phyloP scores from a whole-genome alignment of 1,140 invertebrate genomes.

The Anastrepha ludens region DNA sequence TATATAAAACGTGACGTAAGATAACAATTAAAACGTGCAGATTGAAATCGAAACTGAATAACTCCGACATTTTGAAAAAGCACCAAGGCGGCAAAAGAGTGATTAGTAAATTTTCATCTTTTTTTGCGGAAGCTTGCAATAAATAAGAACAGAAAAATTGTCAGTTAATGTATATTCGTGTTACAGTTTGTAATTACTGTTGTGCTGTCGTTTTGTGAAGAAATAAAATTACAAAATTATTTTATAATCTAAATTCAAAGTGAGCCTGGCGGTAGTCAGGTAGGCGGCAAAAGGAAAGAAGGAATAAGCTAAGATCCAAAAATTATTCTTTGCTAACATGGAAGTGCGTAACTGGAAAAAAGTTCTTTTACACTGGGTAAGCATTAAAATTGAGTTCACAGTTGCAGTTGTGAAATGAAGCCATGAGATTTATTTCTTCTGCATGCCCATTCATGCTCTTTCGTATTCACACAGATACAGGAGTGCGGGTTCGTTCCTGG shows the following conservation, averaged over 20 bases:
- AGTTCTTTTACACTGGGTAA: conserved; percentile 69
- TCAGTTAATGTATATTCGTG: conserved; percentile 37
- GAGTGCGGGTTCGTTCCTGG: conserved; percentile 61
- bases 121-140: conserved; percentile 5
- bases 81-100: not conserved
- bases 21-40: not conserved
- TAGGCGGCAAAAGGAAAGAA: conserved; percentile 3
- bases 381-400: conserved; percentile 17
- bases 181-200: conserved; percentile 29
- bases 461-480: conserved; percentile 57
- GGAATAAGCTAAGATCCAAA: conserved; percentile 1
- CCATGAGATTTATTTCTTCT: too few relatives aligned
- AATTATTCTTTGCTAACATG: conserved; percentile 56
- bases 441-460: not conserved
- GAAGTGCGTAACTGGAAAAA: conserved; percentile 65
- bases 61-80: conserved; percentile 25
- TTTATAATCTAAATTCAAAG: conserved; percentile 35
- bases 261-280: not conserved
- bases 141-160: not conserved
- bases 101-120: not conserved
- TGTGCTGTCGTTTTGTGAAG: conserved; percentile 43
- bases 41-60: not conserved
- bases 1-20: conserved; percentile 10
- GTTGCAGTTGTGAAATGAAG: not conserved
- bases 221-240: conserved; percentile 30